Base-by-base conservation (phyloP, 1,140 invertebrate species). In the Teleopsis dalmanni region DNA sequence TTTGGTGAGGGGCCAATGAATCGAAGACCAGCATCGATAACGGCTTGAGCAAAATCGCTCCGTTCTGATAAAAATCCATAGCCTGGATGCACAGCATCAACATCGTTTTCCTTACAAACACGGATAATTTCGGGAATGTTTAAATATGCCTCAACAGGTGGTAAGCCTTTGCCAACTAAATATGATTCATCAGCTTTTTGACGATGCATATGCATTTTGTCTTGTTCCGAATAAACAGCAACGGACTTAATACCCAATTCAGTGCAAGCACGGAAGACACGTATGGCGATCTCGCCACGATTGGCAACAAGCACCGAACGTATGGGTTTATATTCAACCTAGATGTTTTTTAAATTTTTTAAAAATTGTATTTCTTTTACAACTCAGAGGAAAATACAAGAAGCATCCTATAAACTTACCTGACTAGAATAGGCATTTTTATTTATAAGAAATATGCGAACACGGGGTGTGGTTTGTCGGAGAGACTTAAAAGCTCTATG, bases 181-280 rank as follows among this genome's bases (percentile, higher is more conserved):
- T 98, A 99, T 4, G 93, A 88, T 66, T 99, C 96, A 73, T 99
- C 96, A n/a, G 95, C 95, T 72, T 98, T 98, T 71, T 95, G 89
- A 61, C 93, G 79, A 77, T 98, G 94, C 87, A 97, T 95, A 65
- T 97, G 93, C 81, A 94, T 89, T 66, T 89, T 92, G 72, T 99
- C 95, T 71, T 99, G 94, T 67, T 99, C 95, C 7, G 95, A 97
- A 74, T 98, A 99, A 31, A 99, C 88, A 31, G 95, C 95, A 29
- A 99, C 95, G 7, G 96, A 95, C 37, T 86, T 81, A 51, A 99
- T 98, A 18, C 95, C 95, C 58, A 99, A 76, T 74, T 99, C 97
- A 4, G 87, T 94, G 69, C 95, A 96, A 66, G 96, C 96, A 77
- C 96, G 80, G 72, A 99, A 99, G 11, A 99, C 93, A 59, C 97